Conservation (phyloP, 2,888 invertebrate genomes). For the Latrodectus hesperus region DNA sequence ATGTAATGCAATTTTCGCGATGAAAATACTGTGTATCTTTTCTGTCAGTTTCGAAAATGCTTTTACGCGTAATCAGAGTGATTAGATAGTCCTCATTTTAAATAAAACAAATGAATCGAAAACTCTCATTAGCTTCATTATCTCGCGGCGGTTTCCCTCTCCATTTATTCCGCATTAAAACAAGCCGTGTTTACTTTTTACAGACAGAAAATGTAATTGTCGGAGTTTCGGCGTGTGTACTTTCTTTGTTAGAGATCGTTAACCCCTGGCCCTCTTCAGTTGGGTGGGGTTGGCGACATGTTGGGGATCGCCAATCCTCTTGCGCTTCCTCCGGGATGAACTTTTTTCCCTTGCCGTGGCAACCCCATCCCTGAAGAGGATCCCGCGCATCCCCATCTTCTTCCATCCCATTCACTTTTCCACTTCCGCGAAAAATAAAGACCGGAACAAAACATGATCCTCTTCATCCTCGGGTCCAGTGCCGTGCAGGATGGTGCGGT, state of each 20-base stretch:
- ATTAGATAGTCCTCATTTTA: background rate
- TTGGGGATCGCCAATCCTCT: slow-evolving; percentile 16
- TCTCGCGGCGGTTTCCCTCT: background rate
- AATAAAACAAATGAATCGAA: background rate
- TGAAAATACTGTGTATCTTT: too few relatives aligned
- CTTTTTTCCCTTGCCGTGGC: slow-evolving; percentile 16
- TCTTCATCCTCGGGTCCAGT: background rate
- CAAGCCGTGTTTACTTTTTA: too few relatives aligned
- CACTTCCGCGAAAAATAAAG: slow-evolving; percentile 50
- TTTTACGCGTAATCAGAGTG: too few relatives aligned
- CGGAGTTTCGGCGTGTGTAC: background rate
- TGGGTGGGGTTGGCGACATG: background rate
- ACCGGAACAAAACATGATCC: slow-evolving; percentile 34
- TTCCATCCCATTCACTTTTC: slow-evolving; percentile 5
- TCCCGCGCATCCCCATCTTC: slow-evolving; percentile 5
- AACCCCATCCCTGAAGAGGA: background rate
- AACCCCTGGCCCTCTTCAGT: slow-evolving; percentile 30
- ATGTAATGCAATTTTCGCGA: too few relatives aligned
- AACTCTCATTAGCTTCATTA: background rate
- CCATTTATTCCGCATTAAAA: background rate
- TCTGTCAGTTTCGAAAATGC: too few relatives aligned
- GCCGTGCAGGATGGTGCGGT: slow-evolving; percentile 41
- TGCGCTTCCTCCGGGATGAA: slow-evolving; percentile 4
- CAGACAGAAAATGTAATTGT: too few relatives aligned
- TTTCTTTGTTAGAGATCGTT: slow-evolving; percentile 46